A percentile compares a stretch with the other conserved stretches of the same genome.
Evolutionary conservation across 2,113 vertebrate genomes (phyloP).

Genomic region (Zingel zingel): DNA sequence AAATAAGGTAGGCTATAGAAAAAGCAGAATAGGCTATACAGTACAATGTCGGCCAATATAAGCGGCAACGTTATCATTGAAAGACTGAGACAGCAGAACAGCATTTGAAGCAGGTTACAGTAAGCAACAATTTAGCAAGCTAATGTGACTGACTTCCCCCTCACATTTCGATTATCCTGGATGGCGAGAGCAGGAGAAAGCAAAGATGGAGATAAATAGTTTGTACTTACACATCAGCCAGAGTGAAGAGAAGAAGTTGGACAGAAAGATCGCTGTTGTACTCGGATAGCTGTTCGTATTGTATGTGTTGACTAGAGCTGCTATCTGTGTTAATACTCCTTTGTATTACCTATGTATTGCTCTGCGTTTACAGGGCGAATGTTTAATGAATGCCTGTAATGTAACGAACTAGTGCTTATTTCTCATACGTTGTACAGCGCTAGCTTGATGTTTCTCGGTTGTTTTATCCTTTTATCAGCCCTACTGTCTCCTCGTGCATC

Average conservation of each 20-base stretch:
- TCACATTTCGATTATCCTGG: background rate
- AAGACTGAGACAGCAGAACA: background rate
- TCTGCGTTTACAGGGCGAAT: background rate
- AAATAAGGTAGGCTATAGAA: no score
- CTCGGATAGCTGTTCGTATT: slow-evolving; percentile 24
- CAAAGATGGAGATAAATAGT: background rate
- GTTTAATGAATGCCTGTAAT: background rate
- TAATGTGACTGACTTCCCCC: slow-evolving; percentile 9
- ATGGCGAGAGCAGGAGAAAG: background rate
- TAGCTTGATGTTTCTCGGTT: slow-evolving; percentile 29
- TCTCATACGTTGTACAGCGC: background rate
- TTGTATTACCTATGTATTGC: background rate
- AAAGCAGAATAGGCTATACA: background rate
- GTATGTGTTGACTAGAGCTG: slow-evolving; percentile 17
- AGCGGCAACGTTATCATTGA: background rate
- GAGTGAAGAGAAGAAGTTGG: slow-evolving; percentile 46
- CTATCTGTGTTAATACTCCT: slow-evolving; percentile 30
- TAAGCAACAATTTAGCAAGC: slow-evolving; percentile 24
- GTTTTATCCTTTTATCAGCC: slow-evolving; percentile 51
- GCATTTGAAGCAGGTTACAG: slow-evolving; percentile 23
- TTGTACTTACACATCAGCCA: slow-evolving; percentile 82
- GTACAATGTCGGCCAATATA: background rate
- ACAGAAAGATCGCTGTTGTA: slow-evolving; percentile 40
- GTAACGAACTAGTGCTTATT: background rate
- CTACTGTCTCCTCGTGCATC: slow-evolving; percentile 78